Percentiles rank a stretch among this genome's conserved stretches.
phyloP scores from a whole-genome alignment of 1,140 invertebrate genomes.

The Drosophila pseudoananassae region DNA sequence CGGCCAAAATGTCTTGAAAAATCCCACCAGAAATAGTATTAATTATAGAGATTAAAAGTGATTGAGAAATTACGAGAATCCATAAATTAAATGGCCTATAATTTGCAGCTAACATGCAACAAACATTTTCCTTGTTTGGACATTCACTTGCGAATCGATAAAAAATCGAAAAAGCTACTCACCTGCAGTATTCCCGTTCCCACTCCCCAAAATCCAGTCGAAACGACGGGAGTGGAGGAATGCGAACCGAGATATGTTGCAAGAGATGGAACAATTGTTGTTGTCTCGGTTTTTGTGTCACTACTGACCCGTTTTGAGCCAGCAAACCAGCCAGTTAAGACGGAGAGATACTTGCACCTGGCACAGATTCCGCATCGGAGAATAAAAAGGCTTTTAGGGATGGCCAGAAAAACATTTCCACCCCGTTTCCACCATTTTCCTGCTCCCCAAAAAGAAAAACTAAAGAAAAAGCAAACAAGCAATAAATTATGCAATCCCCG shows the following conservation, averaged over 20 bases:
- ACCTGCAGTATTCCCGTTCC: neutral
- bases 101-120: slow-evolving; percentile 19
- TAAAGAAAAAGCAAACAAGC: slow-evolving; percentile 5
- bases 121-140: slow-evolving; percentile 8
- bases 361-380: slow-evolving; percentile 11
- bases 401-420: neutral
- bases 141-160: slow-evolving; percentile 10
- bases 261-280: slow-evolving; percentile 45
- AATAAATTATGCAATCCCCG: slow-evolving; percentile 59
- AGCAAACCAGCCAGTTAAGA: slow-evolving; percentile 1
- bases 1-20: slow-evolving; percentile 2
- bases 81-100: neutral
- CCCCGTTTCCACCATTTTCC: neutral
- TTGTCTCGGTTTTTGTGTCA: slow-evolving; percentile 3
- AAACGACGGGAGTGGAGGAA: slow-evolving; percentile 37
- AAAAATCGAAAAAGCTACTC: neutral
- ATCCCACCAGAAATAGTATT: slow-evolving; percentile 5
- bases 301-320: slow-evolving; percentile 31
- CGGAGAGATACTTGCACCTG: slow-evolving; percentile 27
- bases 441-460: slow-evolving; percentile 12
- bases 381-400: neutral
- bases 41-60: slow-evolving; percentile 6
- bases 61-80: slow-evolving; percentile 4
- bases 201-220: slow-evolving; percentile 8
- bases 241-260: slow-evolving; percentile 37